A percentile compares a stretch with the other conserved stretches of the same genome.
These are phyloP conservation scores for Conger conger DNA, from an alignment of 2,113 vertebrate species.

Conservation along the genomic window DNA sequence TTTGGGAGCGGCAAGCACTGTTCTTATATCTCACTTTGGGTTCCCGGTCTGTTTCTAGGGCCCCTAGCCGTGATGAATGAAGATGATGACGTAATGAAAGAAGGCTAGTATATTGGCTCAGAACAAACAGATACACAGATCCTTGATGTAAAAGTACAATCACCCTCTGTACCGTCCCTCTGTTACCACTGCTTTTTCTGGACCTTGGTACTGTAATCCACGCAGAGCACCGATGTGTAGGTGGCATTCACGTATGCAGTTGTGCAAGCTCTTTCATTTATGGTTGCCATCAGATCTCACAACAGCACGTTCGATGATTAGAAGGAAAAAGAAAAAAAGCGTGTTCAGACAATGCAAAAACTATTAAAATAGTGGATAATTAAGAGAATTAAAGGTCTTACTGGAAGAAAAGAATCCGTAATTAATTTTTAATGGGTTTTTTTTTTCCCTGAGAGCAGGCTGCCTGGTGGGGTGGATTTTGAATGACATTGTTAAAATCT, in stretches of 20 bases:
- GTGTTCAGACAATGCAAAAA: background rate
- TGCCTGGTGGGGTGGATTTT: background rate
- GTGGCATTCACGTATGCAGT: background rate
- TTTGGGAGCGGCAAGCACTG: background rate
- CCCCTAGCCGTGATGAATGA: background rate
- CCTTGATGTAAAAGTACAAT: too few relatives aligned
- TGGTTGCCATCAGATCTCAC: background rate
- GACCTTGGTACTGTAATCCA: background rate
- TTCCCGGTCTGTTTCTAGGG: background rate
- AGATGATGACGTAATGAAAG: background rate
- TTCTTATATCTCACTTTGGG: background rate
- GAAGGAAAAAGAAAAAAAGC: background rate
- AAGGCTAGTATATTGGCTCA: background rate
- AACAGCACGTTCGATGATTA: background rate
- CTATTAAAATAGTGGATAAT: background rate
- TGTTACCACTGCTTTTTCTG: too few relatives aligned
- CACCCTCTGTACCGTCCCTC: too few relatives aligned
- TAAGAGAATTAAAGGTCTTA: background rate
- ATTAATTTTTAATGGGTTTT: background rate
- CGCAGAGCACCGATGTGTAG: background rate
- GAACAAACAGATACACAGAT: too few relatives aligned
- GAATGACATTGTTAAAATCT: background rate
- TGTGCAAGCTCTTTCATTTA: background rate
- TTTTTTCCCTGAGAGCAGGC: background rate
- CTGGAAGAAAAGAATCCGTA: background rate